These are phyloP conservation scores for Microtus richardsoni DNA, from an alignment of 2,113 vertebrate species.

Conservation along the genomic window DNA sequence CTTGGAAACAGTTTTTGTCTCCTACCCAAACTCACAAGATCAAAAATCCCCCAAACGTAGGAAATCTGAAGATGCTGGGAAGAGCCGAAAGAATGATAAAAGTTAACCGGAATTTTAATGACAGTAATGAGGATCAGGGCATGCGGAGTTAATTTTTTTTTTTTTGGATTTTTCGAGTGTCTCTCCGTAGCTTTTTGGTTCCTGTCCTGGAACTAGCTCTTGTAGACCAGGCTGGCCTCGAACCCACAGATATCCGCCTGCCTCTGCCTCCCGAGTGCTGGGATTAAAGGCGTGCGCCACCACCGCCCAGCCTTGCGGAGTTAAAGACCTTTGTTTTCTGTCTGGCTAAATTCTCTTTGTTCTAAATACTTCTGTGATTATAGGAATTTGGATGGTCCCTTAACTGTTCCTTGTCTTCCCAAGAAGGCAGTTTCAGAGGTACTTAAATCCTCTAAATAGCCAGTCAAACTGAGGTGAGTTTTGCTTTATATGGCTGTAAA, in stretches of 20 bases:
- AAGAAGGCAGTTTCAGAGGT: conserved; percentile 15
- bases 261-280: no score
- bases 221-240: no score
- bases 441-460: conserved; percentile 30
- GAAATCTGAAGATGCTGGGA: conserved; percentile 63
- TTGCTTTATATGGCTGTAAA: background rate
- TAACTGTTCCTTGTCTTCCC: conserved; percentile 63
- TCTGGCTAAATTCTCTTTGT: conserved; percentile 59
- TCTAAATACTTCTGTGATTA: conserved; percentile 38
- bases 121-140: conserved; percentile 28
- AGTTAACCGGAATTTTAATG: conserved; percentile 22
- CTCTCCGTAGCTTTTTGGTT: no score
- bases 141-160: conserved; percentile 28
- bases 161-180: no score
- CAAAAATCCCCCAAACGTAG: conserved; percentile 61
- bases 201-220: no score
- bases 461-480: background rate
- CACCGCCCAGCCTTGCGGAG: no score
- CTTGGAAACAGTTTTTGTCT: conserved; percentile 35
- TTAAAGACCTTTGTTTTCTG: conserved; percentile 61
- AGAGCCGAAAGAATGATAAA: conserved; percentile 63
- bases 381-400: conserved; percentile 49
- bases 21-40: conserved; percentile 23
- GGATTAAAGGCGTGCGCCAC: no score
- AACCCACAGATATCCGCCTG: no score